Evolutionary conservation across 92 coral and sea anemone species (phyloP), one percentile per base, ranked within the genome.

Genomic region (Siderastrea siderea): DNA sequence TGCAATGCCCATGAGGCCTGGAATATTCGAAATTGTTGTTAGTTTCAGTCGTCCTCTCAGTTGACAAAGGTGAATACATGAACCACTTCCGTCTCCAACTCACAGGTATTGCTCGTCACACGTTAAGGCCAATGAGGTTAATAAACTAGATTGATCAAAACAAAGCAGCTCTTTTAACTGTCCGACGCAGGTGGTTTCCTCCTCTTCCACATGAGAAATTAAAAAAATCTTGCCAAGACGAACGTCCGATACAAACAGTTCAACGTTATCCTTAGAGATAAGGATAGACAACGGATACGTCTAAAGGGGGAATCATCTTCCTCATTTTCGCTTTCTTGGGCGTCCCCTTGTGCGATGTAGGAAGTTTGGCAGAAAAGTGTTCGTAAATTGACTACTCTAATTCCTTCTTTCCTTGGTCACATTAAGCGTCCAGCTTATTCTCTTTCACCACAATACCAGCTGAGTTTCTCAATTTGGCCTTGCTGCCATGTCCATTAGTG

Each of bases 231-330:
- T 86, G 79, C 62, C 4, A 2, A 79, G 78, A 43, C 57, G 76
- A 78, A 86, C 54, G 68, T 86, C 86, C 11, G 90, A 86, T 58
- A 75, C 71, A 85, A 71, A 85, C 1, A 85, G 68, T 46, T 61
- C 57, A 11, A 76, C 17, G 10, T 6, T 2, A 69, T 71, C 83
- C 46, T 84, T 75, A 6, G 73, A 89, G 75, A 85, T 66, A 55
- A 84, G 83, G 55, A 62, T 26, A 0, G 12, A 89, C 90, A 51
- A 52, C 90, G 85, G 43, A 85, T 57, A 75, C 89, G 7, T 89
- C 92, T 3, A 63, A 26, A 26, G 38, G 38, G 0, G 38, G 0
- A 26, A 26, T 26, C 38, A 0, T 26, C 38, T 26, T 26, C 85
- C 49, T 89, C 90, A 38, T 49, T 83, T n/a, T 84, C 79, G 64